Percentiles rank a stretch among this genome's conserved stretches.
Conservation (phyloP, 2,113 vertebrate species). For the Oplegnathus fasciatus region DNA sequence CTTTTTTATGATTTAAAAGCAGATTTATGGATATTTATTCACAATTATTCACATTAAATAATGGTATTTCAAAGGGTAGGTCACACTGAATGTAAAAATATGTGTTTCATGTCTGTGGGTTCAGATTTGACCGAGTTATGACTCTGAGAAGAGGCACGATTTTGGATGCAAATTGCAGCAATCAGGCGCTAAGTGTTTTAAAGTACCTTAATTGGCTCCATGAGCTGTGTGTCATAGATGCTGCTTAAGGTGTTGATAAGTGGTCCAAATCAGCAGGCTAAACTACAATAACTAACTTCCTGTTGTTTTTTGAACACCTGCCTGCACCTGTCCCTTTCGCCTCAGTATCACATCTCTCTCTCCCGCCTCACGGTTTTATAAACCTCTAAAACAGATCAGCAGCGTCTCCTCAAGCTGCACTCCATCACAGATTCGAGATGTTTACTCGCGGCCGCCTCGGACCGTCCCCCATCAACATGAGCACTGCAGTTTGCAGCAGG, state of each 20-base stretch:
- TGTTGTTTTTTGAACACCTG: neutral
- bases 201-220: neutral
- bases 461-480: slow-evolving; percentile 15
- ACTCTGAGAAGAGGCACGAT: neutral
- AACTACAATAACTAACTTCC: neutral
- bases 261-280: neutral
- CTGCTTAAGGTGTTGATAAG: neutral
- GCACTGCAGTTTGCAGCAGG: slow-evolving; percentile 8
- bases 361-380: neutral
- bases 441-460: slow-evolving; percentile 37
- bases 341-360: neutral
- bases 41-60: neutral
- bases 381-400: neutral
- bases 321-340: neutral
- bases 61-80: neutral
- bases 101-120: neutral
- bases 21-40: neutral
- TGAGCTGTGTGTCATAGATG: neutral
- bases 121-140: neutral
- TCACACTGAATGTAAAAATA: neutral
- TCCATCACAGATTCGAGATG: slow-evolving; percentile 26
- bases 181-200: neutral
- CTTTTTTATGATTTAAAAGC: neutral
- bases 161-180: neutral
- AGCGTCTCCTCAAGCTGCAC: neutral